Evolutionary conservation across 2,113 vertebrate genomes (phyloP), one percentile per base, ranked within the genome.

Genomic region (Suncus etruscus): DNA sequence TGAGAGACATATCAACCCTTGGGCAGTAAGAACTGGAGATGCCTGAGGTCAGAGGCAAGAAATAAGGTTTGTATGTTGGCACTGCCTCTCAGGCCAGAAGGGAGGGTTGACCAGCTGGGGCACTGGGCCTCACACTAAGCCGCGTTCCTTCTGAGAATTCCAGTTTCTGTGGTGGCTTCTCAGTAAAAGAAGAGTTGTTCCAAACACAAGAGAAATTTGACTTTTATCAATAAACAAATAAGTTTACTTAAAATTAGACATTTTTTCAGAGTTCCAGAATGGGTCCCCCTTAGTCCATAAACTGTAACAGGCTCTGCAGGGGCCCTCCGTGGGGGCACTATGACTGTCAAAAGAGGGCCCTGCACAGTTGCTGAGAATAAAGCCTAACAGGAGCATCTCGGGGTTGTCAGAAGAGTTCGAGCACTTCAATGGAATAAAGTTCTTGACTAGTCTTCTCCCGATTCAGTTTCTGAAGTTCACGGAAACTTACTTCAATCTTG

Each of bases 391-490:
- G 54, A 58, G 18, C 54, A 48, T 87, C 12, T 77, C 61, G 94
- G 90, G 5, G 91, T 48, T 87, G 95, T 98, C 98, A 99, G 97
- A 99, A 98, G 81, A 99, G 97, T 96, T 99, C 98, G 79, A 99
- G 97, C 66, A 99, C 97, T 98, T 99, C 99, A 81, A 99, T 99
- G 7, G 99, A 99, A 96, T 99, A 99, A 69, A 98, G 97, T 83
- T 97, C 98, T 32, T 91, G 61, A 18, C 97, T 51, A 18, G 98
- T 97, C 84, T 97, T 97, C 47, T 98, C 96, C 73, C 89, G 92
- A 70, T 98, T 96, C 76, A 98, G 95, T 91, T 97, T 98, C 70
- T 98, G 97, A 29, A 99, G 97, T 61, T 98, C 98, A 72, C 92
- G 97, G 83, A 99, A 98, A 95, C 98, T 98, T 95, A 98, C 98